Conservation (phyloP, 2,888 invertebrate genomes). For the Xiphydria camelus region DNA sequence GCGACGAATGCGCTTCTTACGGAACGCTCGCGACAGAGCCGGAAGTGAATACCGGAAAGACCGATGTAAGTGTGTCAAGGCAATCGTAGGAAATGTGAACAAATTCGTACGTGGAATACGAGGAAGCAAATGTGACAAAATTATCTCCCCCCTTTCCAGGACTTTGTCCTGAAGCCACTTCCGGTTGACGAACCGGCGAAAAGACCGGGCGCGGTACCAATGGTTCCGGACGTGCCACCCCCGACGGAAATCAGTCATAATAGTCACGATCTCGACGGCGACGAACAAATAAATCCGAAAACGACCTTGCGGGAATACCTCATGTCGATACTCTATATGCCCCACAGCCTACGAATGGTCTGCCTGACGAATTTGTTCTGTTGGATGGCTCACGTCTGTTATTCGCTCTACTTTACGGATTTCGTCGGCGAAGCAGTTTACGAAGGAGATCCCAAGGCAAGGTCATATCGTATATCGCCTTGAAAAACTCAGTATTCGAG, state of each 20-base stretch:
- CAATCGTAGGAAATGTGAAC: neutral
- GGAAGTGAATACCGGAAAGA: constrained; percentile 31
- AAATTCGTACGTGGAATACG: too few relatives aligned
- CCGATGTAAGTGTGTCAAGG: constrained; percentile 31
- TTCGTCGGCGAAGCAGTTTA: constrained; percentile 92
- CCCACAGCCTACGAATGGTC: constrained; percentile 79
- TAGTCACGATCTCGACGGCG: constrained; percentile 14
- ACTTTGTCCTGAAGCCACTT: constrained; percentile 41
- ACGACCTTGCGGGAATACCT: constrained; percentile 67
- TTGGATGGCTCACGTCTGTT: constrained; percentile 98
- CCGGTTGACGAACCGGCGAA: constrained; percentile 30
- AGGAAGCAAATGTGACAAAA: too few relatives aligned
- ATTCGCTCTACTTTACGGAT: constrained; percentile 94
- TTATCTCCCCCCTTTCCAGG: constrained; percentile 36
- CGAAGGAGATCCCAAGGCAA: constrained; percentile 81
- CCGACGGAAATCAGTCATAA: constrained; percentile 6
- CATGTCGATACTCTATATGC: constrained; percentile 90
- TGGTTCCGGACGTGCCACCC: constrained; percentile 34
- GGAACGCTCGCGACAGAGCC: constrained; percentile 41
- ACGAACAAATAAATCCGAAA: constrained; percentile 34
- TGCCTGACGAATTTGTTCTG: constrained; percentile 94
- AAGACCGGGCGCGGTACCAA: constrained; percentile 41
- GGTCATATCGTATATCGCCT: constrained; percentile 34
- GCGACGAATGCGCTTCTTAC: constrained; percentile 43
- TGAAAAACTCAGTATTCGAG: neutral